These are phyloP conservation scores for Drosophila triauraria DNA, from an alignment of 1,140 invertebrate genomes.

Conservation along the genomic window DNA sequence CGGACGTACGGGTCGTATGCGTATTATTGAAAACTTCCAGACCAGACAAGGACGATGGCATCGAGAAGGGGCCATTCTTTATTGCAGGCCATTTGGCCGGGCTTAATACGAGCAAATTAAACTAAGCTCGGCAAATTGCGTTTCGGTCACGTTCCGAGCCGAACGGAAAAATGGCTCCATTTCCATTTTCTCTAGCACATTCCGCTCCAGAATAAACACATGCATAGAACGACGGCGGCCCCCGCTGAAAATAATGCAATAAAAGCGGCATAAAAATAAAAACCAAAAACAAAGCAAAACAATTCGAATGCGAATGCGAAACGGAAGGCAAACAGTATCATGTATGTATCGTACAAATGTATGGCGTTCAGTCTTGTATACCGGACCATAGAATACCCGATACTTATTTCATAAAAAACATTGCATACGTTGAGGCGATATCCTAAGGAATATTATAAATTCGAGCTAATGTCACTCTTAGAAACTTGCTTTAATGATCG, in stretches of 20 bases:
- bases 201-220: slow-evolving; percentile 67
- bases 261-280: slow-evolving; percentile 79
- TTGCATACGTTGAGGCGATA: neutral
- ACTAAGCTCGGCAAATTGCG: slow-evolving; percentile 76
- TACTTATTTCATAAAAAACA: neutral
- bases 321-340: slow-evolving; percentile 36
- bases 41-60: slow-evolving; percentile 7
- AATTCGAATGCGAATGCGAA: slow-evolving; percentile 29
- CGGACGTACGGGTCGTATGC: slow-evolving; percentile 47
- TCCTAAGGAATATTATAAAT: rapidly evolving
- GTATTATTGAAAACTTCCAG: slow-evolving; percentile 69
- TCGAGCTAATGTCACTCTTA: neutral
- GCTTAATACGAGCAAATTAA: slow-evolving; percentile 80
- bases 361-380: neutral
- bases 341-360: slow-evolving; percentile 28
- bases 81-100: slow-evolving; percentile 41
- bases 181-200: slow-evolving; percentile 56
- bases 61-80: slow-evolving; percentile 49
- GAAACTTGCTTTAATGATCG: neutral
- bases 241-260: slow-evolving; percentile 80
- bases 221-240: slow-evolving; percentile 51
- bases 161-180: slow-evolving; percentile 71
- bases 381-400: neutral
- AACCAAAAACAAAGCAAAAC: slow-evolving; percentile 41
- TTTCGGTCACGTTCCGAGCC: slow-evolving; percentile 74